Base-by-base conservation (phyloP, 53 echinoderm and acorn worm species). In the Holothuria scabra region DNA sequence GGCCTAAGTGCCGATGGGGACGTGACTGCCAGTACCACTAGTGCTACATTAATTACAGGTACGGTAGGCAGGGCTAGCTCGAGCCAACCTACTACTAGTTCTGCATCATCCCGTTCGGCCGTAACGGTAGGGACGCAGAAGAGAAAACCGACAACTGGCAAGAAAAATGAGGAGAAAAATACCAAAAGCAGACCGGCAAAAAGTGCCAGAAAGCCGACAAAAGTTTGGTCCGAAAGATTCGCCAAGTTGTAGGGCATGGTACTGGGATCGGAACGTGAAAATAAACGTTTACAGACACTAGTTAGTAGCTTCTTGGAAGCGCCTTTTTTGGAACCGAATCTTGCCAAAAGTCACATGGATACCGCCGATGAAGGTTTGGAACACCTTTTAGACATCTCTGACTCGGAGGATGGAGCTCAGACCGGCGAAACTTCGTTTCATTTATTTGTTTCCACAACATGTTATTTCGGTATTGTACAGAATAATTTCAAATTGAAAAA, bases 371-470 rank as follows among this genome's bases (percentile, higher is more conserved):
- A 26, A 62, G 63, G 63, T 62, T 67, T 67, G 1, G 67, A 67
- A 29, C 67, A 67, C 31, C 67, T 67, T 67, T 67, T 67, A 29
- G 67, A 67, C 67, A 67, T 67, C 5, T 67, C 31, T 67, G 30
- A 30, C 67, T 29, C 67, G 1, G 67, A 67, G 14, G 30, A 67
- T 28, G 31, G 30, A 10, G 67, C 31, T 30, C 30, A 28, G 67
- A 35, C 31, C 32, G 67, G 67, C 31, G 67, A 67, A 67, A n/a
- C n/a, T n/a, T n/a, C n/a, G n/a, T n/a, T n/a, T n/a, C n/a, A n/a
- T n/a, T n/a, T n/a, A n/a, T n/a, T n/a, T n/a, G n/a, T n/a, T n/a
- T n/a, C n/a, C n/a, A n/a, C n/a, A n/a, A n/a, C n/a, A n/a, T n/a
- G n/a, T n/a, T n/a, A n/a, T n/a, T n/a, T n/a, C n/a, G n/a, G n/a